Evolutionary conservation across 2,888 invertebrate species (phyloP), one percentile per base, ranked within the genome.

Genomic region (Phalangium opilio): DNA sequence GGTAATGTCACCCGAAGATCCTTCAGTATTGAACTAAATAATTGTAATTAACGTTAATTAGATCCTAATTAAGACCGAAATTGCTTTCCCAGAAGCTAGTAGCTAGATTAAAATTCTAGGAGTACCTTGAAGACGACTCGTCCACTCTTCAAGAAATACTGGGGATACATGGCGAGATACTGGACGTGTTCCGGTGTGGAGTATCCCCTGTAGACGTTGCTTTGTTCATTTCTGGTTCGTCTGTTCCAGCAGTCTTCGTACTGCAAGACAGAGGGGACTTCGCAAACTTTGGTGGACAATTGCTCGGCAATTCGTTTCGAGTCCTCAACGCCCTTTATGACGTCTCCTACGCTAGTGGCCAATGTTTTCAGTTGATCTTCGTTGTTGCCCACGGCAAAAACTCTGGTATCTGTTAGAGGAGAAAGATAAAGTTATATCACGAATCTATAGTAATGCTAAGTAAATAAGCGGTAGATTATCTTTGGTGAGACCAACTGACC

Each of bases 81-180:
- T n/a, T n/a, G n/a, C n/a, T n/a, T n/a, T n/a, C n/a, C n/a, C n/a
- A n/a, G n/a, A n/a, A n/a, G n/a, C n/a, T n/a, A n/a, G n/a, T n/a
- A n/a, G n/a, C n/a, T n/a, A n/a, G n/a, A n/a, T n/a, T n/a, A n/a
- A n/a, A n/a, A n/a, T 21, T 20, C 41, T 45, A n/a, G n/a, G n/a
- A n/a, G n/a, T 48, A 54, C 55, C 39, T 43, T 52, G 19, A 55
- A n/a, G 2, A 32, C 38, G 17, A 54, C 48, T 1, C 19, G 15
- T 11, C 34, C 48, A 21, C 55, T 57, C 43, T 50, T 53, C 21
- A 50, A 32, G 15, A 54, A 57, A 35, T 50, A 53, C 33, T 54
- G 48, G 0, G 56, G 55, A 43, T 50, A 57, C 49, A 57, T 54
- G 3, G 56, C 52, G 55, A 55, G 55, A 27, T 54, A 55, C 18